Conservation (phyloP, 2,113 vertebrate species). For the Okapia johnstoni region DNA sequence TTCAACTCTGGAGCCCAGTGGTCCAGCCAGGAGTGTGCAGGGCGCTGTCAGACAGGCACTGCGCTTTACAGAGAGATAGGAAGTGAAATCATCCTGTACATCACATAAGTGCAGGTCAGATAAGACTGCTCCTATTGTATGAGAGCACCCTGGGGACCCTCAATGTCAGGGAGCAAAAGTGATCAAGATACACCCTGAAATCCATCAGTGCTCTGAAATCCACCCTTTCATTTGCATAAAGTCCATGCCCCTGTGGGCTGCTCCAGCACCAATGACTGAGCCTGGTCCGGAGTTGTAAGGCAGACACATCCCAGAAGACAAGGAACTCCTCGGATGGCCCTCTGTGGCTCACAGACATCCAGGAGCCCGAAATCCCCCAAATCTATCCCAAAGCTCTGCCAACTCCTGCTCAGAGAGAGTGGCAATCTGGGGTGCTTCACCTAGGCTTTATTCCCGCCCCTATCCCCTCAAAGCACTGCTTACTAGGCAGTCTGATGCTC, state of each 20-base stretch:
- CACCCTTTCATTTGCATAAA: not conserved
- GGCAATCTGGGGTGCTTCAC: not conserved
- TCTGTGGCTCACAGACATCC: not conserved
- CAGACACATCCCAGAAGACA: not conserved
- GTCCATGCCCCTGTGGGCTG: not conserved
- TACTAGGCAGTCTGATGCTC: not conserved
- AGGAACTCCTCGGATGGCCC: not conserved
- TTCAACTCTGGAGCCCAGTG: not conserved
- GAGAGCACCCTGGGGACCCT: not conserved
- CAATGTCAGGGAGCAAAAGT: not conserved
- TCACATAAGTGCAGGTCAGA: not conserved
- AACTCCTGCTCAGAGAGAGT: not conserved
- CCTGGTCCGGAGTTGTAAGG: not conserved
- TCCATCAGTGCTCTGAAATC: not conserved
- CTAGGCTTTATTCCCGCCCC: too few relatives aligned
- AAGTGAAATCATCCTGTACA: not conserved
- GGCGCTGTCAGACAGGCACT: not conserved
- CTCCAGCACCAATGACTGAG: too few relatives aligned
- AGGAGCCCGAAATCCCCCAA: not conserved
- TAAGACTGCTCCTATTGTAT: not conserved
- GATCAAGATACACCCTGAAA: not conserved
- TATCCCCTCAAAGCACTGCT: not conserved
- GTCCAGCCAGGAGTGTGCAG: not conserved
- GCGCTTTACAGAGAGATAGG: not conserved
- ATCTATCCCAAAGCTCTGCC: too few relatives aligned